A percentile compares a stretch with the other conserved stretches of the same genome.
Evolutionary conservation across 2,113 vertebrate species (phyloP).

Genomic region (Tragelaphus strepsiceros): DNA sequence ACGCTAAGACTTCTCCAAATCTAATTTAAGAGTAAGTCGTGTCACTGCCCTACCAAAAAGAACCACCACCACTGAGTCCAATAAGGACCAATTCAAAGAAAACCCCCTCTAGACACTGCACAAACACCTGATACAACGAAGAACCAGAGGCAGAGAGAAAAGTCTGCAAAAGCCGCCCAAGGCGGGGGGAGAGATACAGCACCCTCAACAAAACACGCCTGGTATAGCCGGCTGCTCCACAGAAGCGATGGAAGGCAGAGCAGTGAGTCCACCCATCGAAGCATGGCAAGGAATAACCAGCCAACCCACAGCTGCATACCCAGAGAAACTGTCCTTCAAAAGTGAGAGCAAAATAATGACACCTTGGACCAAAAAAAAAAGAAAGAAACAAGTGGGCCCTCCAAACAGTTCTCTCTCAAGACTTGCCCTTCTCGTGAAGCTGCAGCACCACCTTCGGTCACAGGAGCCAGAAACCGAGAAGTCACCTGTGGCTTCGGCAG

Average conservation of each 20-base stretch:
- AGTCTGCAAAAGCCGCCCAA: background rate
- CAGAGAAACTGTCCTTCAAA: background rate
- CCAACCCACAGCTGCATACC: background rate
- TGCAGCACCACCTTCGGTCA: background rate
- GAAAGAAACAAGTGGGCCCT: background rate
- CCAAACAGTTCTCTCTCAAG: background rate
- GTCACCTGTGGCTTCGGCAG: background rate
- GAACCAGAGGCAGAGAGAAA: background rate
- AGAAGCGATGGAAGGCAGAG: background rate
- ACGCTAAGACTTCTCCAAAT: background rate
- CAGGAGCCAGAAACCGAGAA: background rate
- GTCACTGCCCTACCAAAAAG: background rate
- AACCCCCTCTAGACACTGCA: background rate
- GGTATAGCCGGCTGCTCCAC: background rate
- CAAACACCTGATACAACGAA: background rate
- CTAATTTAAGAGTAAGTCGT: background rate
- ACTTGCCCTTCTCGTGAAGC: background rate
- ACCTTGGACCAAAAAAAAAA: background rate
- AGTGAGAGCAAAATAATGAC: background rate
- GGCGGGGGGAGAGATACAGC: fast-evolving
- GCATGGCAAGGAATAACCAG: background rate
- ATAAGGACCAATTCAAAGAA: background rate
- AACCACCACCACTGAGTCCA: background rate
- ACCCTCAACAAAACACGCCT: background rate
- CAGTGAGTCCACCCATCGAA: background rate